These are phyloP conservation scores for Penaeus vannamei DNA, from an alignment of 1,140 invertebrate genomes.

Conservation along the genomic window DNA sequence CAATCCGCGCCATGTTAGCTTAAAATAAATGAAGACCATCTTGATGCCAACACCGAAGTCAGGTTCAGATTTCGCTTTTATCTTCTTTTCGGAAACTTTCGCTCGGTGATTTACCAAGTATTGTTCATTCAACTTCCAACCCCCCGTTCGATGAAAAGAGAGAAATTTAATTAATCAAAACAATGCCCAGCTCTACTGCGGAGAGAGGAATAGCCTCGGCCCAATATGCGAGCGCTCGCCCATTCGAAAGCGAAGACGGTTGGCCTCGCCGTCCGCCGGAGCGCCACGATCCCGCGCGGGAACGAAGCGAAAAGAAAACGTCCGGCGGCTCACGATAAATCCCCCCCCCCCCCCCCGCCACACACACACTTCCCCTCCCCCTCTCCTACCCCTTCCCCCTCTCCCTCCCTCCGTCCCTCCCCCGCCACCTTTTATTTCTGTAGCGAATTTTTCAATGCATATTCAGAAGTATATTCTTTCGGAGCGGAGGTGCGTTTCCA, in stretches of 20 bases:
- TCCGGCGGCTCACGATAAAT: neutral
- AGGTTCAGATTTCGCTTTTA: conserved; percentile 46
- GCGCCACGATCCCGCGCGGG: too few relatives aligned
- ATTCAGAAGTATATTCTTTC: conserved; percentile 39
- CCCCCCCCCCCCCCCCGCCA: too few relatives aligned
- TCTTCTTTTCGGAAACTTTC: conserved; percentile 34
- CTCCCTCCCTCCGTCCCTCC: too few relatives aligned
- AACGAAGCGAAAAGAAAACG: conserved; percentile 26
- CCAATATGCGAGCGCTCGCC: too few relatives aligned
- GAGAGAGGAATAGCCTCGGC: too few relatives aligned
- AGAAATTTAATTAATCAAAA: too few relatives aligned
- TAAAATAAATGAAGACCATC: conserved; percentile 48
- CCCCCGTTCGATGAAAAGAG: too few relatives aligned
- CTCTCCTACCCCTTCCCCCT: too few relatives aligned
- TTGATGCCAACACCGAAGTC: conserved; percentile 30
- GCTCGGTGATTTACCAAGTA: neutral
- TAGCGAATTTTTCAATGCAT: conserved; percentile 44
- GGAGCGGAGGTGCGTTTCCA: conserved; percentile 1
- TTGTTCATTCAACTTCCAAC: neutral
- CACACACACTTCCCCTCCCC: too few relatives aligned
- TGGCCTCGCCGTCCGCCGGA: too few relatives aligned
- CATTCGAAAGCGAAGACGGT: too few relatives aligned
- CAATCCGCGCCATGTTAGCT: conserved; percentile 4
- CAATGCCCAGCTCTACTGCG: too few relatives aligned
- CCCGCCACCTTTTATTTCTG: conserved; percentile 11